Evolutionary conservation across 1,140 invertebrate species (phyloP).

Genomic region (Sarcophaga bullata): DNA sequence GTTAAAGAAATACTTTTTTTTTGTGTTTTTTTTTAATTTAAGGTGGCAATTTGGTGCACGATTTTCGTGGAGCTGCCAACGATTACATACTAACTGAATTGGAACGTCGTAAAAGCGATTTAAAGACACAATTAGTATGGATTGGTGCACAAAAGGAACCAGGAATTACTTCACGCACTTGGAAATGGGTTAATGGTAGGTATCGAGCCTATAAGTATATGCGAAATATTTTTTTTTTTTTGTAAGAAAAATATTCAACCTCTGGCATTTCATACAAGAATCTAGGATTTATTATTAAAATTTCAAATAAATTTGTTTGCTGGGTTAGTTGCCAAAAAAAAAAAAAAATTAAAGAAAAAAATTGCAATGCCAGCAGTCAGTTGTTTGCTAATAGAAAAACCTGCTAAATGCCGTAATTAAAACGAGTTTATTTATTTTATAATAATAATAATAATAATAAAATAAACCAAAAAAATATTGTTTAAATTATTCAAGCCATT

Average conservation of each 20-base stretch:
- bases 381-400: background rate
- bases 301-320: no score
- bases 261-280: no score
- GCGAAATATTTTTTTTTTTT: no score
- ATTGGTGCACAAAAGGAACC: constrained; percentile 90
- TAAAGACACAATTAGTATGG: constrained; percentile 90
- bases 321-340: no score
- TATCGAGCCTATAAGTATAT: no score
- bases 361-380: no score
- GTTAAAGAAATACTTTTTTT: constrained; percentile 7
- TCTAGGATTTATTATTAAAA: no score
- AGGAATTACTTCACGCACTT: constrained; percentile 81
- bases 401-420: background rate
- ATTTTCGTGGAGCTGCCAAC: constrained; percentile 72
- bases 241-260: no score
- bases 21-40: background rate
- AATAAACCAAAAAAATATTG: no score
- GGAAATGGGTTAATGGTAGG: constrained; percentile 91
- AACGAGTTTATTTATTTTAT: background rate
- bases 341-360: no score
- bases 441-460: background rate
- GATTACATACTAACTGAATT: constrained; percentile 83
- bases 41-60: constrained; percentile 84
- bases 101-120: constrained; percentile 78
- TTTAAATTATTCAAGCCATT: no score